phyloP scores from a whole-genome alignment of 2,888 invertebrate genomes.

The Agonopterix arenella region DNA sequence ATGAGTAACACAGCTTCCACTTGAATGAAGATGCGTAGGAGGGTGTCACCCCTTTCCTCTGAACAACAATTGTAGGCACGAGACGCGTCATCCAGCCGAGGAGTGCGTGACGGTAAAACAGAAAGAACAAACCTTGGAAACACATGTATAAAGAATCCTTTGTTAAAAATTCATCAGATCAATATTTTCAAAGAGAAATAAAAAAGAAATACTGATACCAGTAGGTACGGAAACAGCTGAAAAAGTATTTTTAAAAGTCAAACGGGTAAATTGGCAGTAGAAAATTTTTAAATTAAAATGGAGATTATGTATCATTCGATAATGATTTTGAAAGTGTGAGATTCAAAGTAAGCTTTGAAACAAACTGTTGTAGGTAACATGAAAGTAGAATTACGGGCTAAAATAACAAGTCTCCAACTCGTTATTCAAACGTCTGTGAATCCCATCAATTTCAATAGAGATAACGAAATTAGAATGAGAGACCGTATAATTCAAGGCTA shows the following conservation, averaged over 20 bases:
- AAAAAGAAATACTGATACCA: no score
- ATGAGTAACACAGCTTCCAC: conserved; percentile 49
- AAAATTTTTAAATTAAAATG: no score
- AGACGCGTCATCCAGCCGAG: conserved; percentile 47
- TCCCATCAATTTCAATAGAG: conserved; percentile 2
- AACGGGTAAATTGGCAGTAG: no score
- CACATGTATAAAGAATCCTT: conserved; percentile 6
- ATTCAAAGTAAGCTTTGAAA: no score
- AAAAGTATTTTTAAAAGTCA: no score
- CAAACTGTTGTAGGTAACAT: no score
- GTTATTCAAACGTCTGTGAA: conserved; percentile 6
- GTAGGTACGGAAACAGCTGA: no score
- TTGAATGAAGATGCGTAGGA: conserved; percentile 63
- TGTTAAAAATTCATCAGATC: no score
- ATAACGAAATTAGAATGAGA: conserved; percentile 10
- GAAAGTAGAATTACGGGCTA: background rate
- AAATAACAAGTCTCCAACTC: background rate
- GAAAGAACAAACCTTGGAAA: conserved; percentile 27
- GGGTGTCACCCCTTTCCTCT: conserved; percentile 64
- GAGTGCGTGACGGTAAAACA: conserved; percentile 37
- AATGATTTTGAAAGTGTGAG: no score
- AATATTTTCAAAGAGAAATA: no score
- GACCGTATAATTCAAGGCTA: background rate
- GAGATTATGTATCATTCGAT: no score
- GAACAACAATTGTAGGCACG: conserved; percentile 49